phyloP scores from a whole-genome alignment of 2,797 vertebrate genomes.

The Pangasius sanitwongsei region DNA sequence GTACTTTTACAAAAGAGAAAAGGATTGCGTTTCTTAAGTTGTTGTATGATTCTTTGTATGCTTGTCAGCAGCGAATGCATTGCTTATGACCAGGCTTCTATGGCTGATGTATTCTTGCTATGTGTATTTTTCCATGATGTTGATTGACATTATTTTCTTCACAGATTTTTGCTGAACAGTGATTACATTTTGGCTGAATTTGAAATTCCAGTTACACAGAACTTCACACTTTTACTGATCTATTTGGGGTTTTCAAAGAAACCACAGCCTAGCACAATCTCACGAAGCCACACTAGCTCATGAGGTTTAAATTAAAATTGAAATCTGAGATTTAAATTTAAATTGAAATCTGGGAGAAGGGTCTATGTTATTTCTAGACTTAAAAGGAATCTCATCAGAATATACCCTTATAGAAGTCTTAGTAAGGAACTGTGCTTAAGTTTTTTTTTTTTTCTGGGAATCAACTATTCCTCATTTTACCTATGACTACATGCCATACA shows the following conservation, averaged over 20 bases:
- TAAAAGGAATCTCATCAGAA: background rate
- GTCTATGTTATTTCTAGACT: background rate
- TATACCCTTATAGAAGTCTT: background rate
- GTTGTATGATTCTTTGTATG: background rate
- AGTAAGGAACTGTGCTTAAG: background rate
- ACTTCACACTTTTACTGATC: background rate
- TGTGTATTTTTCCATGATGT: too few relatives aligned
- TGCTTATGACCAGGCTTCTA: background rate
- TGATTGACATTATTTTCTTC: too few relatives aligned
- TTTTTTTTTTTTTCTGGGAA: background rate
- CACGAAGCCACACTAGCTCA: background rate
- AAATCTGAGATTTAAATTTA: background rate
- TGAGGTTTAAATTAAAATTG: background rate
- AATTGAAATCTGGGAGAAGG: background rate
- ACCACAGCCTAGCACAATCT: background rate
- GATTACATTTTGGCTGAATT: background rate
- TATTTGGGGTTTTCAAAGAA: background rate
- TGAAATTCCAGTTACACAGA: background rate
- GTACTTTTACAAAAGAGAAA: background rate
- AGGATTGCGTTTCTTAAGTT: background rate
- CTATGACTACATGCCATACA: background rate
- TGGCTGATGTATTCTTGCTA: background rate
- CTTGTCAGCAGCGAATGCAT: background rate
- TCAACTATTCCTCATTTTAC: background rate
- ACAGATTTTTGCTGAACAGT: background rate